phyloP scores from a whole-genome alignment of 2,888 invertebrate species.

The Diplazon laetatorius region DNA sequence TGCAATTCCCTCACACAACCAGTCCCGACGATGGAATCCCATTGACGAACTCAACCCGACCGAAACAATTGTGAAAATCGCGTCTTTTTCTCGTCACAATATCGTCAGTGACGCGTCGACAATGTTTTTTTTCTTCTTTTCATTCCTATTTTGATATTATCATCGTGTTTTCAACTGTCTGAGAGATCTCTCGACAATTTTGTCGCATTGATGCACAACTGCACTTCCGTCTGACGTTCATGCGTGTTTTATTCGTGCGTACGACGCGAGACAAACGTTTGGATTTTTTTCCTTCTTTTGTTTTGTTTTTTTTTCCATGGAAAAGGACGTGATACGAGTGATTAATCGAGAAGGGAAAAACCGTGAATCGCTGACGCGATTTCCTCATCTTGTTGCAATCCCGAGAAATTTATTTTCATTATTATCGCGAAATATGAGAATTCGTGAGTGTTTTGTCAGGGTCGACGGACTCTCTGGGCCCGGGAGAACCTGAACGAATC shows the following conservation, averaged over 20 bases:
- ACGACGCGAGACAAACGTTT: conserved; percentile 6
- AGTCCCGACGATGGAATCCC: neutral
- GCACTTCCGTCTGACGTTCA: conserved; percentile 25
- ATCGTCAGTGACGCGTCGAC: conserved; percentile 12
- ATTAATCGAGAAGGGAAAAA: conserved; percentile 38
- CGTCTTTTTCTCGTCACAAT: conserved; percentile 4
- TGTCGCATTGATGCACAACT: neutral
- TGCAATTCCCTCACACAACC: neutral
- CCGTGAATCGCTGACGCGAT: conserved; percentile 11
- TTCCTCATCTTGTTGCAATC: neutral
- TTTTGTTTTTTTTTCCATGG: no score
- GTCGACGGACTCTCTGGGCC: conserved; percentile 44
- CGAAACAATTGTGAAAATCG: conserved; percentile 38
- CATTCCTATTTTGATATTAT: conserved; percentile 25
- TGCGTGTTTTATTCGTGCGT: conserved; percentile 17
- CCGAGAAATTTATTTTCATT: neutral
- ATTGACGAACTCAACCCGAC: neutral
- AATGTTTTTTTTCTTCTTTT: conserved; percentile 40
- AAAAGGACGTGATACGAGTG: conserved; percentile 35
- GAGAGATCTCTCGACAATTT: neutral
- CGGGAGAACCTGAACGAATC: neutral
- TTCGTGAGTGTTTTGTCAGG: conserved; percentile 22
- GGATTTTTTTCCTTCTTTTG: no score
- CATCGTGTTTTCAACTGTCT: neutral
- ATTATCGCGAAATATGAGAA: conserved; percentile 33